Evolutionary conservation across 2,113 vertebrate genomes (phyloP).

Genomic region (Paramisgurnus dabryanus): DNA sequence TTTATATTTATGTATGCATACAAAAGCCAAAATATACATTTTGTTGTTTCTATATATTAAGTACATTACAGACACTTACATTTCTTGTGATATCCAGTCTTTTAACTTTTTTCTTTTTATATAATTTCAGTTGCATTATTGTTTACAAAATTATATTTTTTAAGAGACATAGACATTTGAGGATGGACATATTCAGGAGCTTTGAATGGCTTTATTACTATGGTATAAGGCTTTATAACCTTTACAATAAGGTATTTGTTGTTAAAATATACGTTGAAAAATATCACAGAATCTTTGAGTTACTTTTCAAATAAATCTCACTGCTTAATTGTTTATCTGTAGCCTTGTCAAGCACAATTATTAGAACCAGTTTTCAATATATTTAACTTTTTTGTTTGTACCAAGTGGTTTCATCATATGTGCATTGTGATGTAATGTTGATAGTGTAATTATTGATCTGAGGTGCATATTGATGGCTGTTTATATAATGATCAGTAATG

Average conservation of each 20-base stretch:
- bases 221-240: background rate
- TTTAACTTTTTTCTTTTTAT: too few species aligned
- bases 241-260: background rate
- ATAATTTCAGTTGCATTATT: background rate
- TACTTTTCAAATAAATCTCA: background rate
- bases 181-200: too few species aligned
- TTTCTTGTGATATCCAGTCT: too few species aligned
- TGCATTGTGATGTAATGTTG: conserved; percentile 3
- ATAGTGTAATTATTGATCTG: conserved; percentile 13
- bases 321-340: background rate
- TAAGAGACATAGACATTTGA: background rate
- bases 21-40: conserved; percentile 16
- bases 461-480: background rate
- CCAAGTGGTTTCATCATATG: background rate
- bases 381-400: background rate
- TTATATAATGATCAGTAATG: conserved; percentile 15
- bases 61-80: background rate
- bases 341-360: background rate
- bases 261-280: too few species aligned
- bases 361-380: background rate
- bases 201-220: background rate
- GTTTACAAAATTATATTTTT: too few species aligned
- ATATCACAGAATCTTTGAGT: too few species aligned
- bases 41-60: background rate
- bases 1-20: background rate